Evolutionary conservation across 23 tunicate species (phyloP).

Genomic region (Clavelina lepadiformis): DNA sequence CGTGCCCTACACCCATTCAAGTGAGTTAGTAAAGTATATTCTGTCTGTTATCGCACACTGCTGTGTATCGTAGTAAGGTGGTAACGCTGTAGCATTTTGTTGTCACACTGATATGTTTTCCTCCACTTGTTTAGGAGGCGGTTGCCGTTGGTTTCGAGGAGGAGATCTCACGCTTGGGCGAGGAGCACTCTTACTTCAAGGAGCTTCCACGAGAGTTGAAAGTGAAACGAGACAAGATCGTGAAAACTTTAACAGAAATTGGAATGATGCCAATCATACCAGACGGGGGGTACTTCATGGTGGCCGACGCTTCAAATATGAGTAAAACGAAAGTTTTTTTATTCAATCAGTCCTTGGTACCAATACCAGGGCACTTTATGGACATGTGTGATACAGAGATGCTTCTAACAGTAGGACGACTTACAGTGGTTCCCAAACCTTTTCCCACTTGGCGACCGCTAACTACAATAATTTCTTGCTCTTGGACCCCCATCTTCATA

Average conservation of each 20-base stretch:
- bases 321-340: slow-evolving; percentile 6
- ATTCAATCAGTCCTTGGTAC: not conserved
- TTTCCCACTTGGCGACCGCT: too few relatives aligned
- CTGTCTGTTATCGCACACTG: not conserved
- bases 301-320: slow-evolving; percentile 82
- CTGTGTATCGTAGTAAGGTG: not conserved
- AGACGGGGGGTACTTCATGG: slow-evolving; percentile 91
- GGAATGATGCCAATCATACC: slow-evolving; percentile 93
- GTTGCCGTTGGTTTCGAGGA: slow-evolving; percentile 50
- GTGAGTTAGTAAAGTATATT: slow-evolving; percentile 1
- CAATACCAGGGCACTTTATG: too few relatives aligned
- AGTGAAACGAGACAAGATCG: slow-evolving; percentile 71
- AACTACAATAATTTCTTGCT: too few relatives aligned
- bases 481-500: too few relatives aligned
- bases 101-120: not conserved
- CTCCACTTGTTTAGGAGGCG: slow-evolving; percentile 41
- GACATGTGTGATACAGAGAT: too few relatives aligned
- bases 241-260: slow-evolving; percentile 31
- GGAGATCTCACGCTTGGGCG: slow-evolving; percentile 46
- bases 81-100: not conserved
- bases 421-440: too few relatives aligned
- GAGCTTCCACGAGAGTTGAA: slow-evolving; percentile 49
- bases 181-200: slow-evolving; percentile 68
- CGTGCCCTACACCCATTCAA: slow-evolving; percentile 85
- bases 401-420: too few relatives aligned